Evolutionary conservation across 2,888 invertebrate species (phyloP).

Genomic region (Branchinecta sandiegonensis): DNA sequence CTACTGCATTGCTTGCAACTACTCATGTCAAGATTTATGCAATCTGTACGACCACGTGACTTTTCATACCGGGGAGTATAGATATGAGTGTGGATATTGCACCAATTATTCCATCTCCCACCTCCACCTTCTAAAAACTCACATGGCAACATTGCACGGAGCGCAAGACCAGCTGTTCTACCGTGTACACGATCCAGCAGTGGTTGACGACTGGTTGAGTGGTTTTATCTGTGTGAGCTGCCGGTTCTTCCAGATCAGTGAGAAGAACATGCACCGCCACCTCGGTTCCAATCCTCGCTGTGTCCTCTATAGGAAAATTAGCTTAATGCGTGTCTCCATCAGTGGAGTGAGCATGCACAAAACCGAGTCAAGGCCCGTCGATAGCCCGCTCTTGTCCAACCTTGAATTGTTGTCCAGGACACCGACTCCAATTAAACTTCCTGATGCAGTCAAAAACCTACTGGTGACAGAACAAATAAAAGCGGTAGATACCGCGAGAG

Average conservation of each 20-base stretch:
- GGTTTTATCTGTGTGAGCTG: constrained; percentile 56
- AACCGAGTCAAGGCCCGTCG: constrained; percentile 37
- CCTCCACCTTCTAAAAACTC: constrained; percentile 24
- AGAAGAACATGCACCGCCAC: constrained; percentile 47
- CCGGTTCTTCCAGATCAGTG: constrained; percentile 53
- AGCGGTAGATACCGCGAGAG: neutral
- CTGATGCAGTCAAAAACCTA: neutral
- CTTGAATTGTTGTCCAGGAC: neutral
- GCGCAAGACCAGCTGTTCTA: constrained; percentile 21
- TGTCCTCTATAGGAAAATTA: neutral
- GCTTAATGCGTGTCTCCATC: neutral
- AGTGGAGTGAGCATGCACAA: neutral
- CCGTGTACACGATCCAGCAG: neutral
- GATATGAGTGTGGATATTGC: constrained; percentile 50
- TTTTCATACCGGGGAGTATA: constrained; percentile 62
- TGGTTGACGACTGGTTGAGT: constrained; percentile 27
- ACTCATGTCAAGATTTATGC: constrained; percentile 23
- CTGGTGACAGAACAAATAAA: neutral
- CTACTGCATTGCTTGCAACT: constrained; percentile 34
- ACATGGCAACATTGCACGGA: constrained; percentile 25
- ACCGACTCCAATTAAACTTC: neutral
- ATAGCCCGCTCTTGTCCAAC: constrained; percentile 16
- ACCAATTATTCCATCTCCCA: constrained; percentile 24
- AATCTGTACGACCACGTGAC: constrained; percentile 56
- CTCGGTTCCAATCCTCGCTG: constrained; percentile 32